Evolutionary conservation across 64 coral and sea anemone genomes (phyloP), one percentile per base, ranked within the genome.

Genomic region (Astreopora myriophthalma): DNA sequence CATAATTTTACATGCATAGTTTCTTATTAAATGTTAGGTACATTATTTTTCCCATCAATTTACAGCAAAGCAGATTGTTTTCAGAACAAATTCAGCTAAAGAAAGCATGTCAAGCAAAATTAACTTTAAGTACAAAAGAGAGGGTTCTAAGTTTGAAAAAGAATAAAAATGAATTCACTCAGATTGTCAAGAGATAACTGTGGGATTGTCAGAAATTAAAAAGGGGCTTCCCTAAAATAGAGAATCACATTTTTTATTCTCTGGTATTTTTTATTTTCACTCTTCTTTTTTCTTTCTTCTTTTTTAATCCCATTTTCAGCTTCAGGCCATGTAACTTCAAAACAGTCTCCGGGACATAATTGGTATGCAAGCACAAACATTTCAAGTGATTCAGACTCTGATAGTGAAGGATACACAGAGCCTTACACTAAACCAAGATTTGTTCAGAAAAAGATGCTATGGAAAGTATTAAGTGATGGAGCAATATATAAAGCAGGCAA

Each of bases 321-420:
- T 62, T 71, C 86, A 70, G 48, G 48, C 1, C 74, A 83, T 2
- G 20, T 34, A 12, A 83, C 20, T 38, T 64, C 79, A 23, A 24
- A 37, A 9, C 49, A 27, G 34, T 28, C 30, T 32, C 9, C 77
- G 8, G 66, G 36, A 27, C 63, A 94, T 14, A 58, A 80, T 28
- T 94, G 92, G 92, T 94, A 94, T 62, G 92, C 92, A n/a, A 86
- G 92, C 13, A 83, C 75, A 31, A 88, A 71, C 27, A 34, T 94
- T n/a, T 69, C 78, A 48, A 80, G 38, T 19, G 75, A 82, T 72
- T 94, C 92, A 6, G 92, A 94, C 48, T 86, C 86, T 70, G 92
- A 94, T 16, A 89, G 92, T 26, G 92, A 94, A 35, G 92, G 92
- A 3, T 94, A 94, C 17, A 46, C 86, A 0, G 65, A 94, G 5